Percentiles rank a stretch among this genome's conserved stretches.
phyloP scores from a whole-genome alignment of 2,113 vertebrate species.

The Terrapene triunguis region DNA sequence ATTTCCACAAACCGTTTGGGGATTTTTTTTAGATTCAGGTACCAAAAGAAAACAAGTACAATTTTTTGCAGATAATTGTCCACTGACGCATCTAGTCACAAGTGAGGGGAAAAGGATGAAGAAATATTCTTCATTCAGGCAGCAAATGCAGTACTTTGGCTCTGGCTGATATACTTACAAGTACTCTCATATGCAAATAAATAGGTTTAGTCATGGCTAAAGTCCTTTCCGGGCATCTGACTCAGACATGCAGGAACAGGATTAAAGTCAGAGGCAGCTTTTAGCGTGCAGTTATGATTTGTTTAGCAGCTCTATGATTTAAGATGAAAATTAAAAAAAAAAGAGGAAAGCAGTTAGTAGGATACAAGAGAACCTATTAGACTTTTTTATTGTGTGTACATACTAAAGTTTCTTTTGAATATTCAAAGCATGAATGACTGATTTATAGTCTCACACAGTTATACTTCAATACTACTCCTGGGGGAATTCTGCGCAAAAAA shows the following conservation, averaged over 20 bases:
- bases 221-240: constrained; percentile 66
- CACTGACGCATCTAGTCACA: background rate
- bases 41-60: background rate
- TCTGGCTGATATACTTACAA: constrained; percentile 53
- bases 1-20: background rate
- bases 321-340: background rate
- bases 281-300: background rate
- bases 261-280: constrained; percentile 60
- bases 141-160: constrained; percentile 20
- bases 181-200: constrained; percentile 26
- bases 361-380: background rate
- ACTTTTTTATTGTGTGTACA: accelerated
- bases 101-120: background rate
- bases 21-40: background rate
- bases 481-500: too few species aligned
- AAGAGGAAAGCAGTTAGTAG: background rate
- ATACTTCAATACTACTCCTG: background rate
- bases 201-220: constrained; percentile 40
- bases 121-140: background rate
- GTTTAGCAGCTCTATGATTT: background rate
- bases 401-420: background rate
- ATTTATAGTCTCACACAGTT: background rate
- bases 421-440: background rate
- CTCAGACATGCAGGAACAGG: constrained; percentile 61
- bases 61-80: background rate